Conservation (phyloP, 1,140 invertebrate genomes). For the Drosophila pandora region DNA sequence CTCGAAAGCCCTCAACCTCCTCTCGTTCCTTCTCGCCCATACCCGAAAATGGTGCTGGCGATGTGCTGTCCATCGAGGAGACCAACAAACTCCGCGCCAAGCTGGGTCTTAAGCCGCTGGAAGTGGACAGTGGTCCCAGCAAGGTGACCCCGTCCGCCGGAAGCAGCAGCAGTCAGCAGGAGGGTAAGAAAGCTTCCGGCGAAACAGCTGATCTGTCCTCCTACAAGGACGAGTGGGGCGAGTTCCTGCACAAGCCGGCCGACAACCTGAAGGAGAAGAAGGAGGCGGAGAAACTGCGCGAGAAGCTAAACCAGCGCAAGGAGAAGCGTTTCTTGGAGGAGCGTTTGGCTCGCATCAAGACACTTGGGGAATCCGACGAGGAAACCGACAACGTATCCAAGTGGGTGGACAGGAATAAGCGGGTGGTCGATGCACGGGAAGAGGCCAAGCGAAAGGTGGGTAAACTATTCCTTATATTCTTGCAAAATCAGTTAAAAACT, state of each 20-base stretch:
- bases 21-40: slow-evolving; percentile 56
- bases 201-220: slow-evolving; percentile 84
- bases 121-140: slow-evolving; percentile 85
- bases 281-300: slow-evolving; percentile 91
- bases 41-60: slow-evolving; percentile 84
- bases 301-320: slow-evolving; percentile 90
- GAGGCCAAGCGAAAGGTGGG: slow-evolving; percentile 94
- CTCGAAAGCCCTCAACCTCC: slow-evolving; percentile 18
- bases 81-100: slow-evolving; percentile 96
- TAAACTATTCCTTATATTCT: background rate
- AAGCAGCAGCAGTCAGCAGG: slow-evolving; percentile 27
- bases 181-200: slow-evolving; percentile 43
- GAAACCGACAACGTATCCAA: slow-evolving; percentile 89
- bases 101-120: slow-evolving; percentile 96
- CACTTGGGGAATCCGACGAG: slow-evolving; percentile 90
- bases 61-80: slow-evolving; percentile 93
- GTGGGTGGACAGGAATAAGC: slow-evolving; percentile 94
- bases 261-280: slow-evolving; percentile 91
- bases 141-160: slow-evolving; percentile 43
- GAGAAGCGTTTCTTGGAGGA: slow-evolving; percentile 92
- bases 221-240: slow-evolving; percentile 92
- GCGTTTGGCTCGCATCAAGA: slow-evolving; percentile 87
- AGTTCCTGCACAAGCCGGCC: slow-evolving; percentile 97
- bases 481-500: too few species aligned
- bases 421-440: slow-evolving; percentile 91